Percentiles rank a stretch among this genome's conserved stretches.
Conservation (phyloP, 2,113 vertebrate genomes). For the Toxotes jaculatrix region DNA sequence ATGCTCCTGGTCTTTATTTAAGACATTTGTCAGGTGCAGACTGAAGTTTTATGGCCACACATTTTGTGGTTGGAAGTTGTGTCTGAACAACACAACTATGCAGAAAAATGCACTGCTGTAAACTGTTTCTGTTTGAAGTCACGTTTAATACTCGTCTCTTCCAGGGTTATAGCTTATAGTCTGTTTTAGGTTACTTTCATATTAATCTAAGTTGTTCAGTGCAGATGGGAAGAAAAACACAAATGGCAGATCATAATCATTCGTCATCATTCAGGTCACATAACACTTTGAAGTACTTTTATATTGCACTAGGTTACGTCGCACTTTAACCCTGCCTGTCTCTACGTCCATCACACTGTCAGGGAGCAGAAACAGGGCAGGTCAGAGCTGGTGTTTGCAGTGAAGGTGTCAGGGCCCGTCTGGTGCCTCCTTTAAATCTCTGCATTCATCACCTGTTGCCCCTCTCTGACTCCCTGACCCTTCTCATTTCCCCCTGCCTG, state of each 20-base stretch:
- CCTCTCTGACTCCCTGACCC: slow-evolving; percentile 51
- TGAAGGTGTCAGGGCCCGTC: slow-evolving; percentile 62
- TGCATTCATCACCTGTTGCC: slow-evolving; percentile 69
- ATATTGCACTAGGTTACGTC: neutral
- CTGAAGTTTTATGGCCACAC: slow-evolving; percentile 78
- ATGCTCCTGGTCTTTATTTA: slow-evolving; percentile 73
- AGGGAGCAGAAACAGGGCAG: slow-evolving; percentile 33
- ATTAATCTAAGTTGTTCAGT: neutral
- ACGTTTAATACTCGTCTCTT: slow-evolving; percentile 5
- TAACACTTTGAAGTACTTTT: slow-evolving; percentile 17
- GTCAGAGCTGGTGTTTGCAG: slow-evolving; percentile 40
- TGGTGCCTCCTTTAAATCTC: slow-evolving; percentile 55
- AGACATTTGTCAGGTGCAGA: slow-evolving; percentile 70
- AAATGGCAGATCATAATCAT: slow-evolving; percentile 1
- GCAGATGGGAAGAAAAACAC: neutral
- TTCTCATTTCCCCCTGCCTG: slow-evolving; percentile 24
- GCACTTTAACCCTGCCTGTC: slow-evolving; percentile 27
- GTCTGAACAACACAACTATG: slow-evolving; percentile 74
- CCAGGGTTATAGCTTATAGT: neutral
- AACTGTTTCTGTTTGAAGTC: slow-evolving; percentile 68
- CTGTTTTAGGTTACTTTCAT: slow-evolving; percentile 47
- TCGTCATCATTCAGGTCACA: neutral
- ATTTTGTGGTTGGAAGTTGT: slow-evolving; percentile 78
- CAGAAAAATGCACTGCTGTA: slow-evolving; percentile 69
- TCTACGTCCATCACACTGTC: slow-evolving; percentile 20